These are phyloP conservation scores for Globia sparganii DNA, from an alignment of 2,888 invertebrate genomes.

Conservation along the genomic window DNA sequence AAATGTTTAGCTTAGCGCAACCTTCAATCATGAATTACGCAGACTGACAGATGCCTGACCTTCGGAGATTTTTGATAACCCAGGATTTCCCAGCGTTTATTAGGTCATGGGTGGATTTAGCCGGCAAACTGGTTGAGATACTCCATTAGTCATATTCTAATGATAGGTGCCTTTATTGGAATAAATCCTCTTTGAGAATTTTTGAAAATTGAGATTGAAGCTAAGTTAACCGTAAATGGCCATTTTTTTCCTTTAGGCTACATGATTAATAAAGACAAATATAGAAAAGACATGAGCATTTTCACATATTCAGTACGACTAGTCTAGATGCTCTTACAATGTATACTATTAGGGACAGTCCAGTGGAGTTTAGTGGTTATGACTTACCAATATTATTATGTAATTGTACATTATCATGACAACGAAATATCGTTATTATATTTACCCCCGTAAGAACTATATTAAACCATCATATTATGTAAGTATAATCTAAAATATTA, in stretches of 20 bases:
- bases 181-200: conserved; percentile 12
- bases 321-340: background rate
- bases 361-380: background rate
- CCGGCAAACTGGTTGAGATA: background rate
- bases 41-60: conserved; percentile 29
- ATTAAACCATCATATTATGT: background rate
- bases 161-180: conserved; percentile 14
- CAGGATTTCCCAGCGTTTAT: conserved; percentile 19
- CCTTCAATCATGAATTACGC: conserved; percentile 34
- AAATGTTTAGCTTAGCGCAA: conserved; percentile 33
- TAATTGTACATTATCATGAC: background rate
- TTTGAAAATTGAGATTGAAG: background rate
- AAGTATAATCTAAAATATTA: too few species aligned
- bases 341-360: background rate
- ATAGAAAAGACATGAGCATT: background rate
- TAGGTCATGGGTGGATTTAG: conserved; percentile 32
- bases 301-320: background rate
- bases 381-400: background rate
- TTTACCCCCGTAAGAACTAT: background rate
- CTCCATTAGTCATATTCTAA: conserved; percentile 25
- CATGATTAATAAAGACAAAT: background rate
- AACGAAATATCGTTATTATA: background rate
- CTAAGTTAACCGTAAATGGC: background rate
- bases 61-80: conserved; percentile 11
- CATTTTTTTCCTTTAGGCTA: background rate